Base-by-base conservation (phyloP, 1,140 invertebrate species). In the Panagrolaimus sp. region DNA sequence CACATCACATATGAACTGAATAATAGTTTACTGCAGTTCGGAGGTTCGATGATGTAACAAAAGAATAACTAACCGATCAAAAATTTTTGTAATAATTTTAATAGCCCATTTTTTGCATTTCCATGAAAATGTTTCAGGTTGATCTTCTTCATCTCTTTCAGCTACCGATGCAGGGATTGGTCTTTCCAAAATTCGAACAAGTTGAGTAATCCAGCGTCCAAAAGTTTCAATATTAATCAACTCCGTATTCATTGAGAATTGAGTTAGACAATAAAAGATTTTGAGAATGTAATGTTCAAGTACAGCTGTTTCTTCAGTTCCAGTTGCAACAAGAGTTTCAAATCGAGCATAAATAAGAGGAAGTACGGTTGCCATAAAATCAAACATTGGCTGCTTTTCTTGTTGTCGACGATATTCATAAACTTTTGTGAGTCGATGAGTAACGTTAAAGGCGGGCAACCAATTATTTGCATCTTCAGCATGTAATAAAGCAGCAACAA, bases 101-200 rank as follows among this genome's bases (percentile, higher is more conserved):
- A 96, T 85, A 1, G 94, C 91, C 96, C 96, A 99, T 83, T 98
- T 98, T 85, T 97, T 98, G 76, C 91, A 91, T 84, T 98, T 98
- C 96, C 96, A 98, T 90, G 93, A 96, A 10, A 92, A 81, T 55
- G 94, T 86, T 80, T 95, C 91, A 21, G 89, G 88, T 48, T 91
- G 86, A 73, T 98, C 94, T 71, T 96, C 93, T 78, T 92, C 90
- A 68, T 86, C 85, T 8, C 74, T 38, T 70, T 70, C 38, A 74
- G 92, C 90, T 28, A 91, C 88, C 78, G 89, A 86, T 52, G 89
- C 90, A 43, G 96, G 89, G 93, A 92, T 47, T 91, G 88, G 52
- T 89, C 89, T 80, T 89, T 88, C 26, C 91, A 76, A 24, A 65
- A 76, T 70, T 7, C 26, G 24, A 45, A 76, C 86, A 63, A 93